Evolutionary conservation across 2,888 invertebrate species (phyloP).

Genomic region (Pristionchus japonicus): DNA sequence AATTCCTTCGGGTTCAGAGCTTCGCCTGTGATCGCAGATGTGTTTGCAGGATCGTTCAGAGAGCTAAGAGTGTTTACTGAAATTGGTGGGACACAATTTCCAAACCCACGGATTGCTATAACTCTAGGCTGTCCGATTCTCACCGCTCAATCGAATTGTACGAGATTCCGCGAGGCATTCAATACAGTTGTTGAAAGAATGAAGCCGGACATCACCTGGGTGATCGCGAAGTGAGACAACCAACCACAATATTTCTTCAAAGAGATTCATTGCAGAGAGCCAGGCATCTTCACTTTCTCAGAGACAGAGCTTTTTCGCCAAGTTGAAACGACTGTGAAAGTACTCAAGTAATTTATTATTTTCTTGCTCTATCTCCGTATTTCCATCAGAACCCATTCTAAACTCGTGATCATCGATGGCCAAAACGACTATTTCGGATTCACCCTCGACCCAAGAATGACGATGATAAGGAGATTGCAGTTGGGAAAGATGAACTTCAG

Average conservation of each 20-base stretch:
- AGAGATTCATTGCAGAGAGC: not conserved
- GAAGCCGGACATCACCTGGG: not conserved
- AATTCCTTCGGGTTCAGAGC: constrained; percentile 15
- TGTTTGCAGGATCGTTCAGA: not conserved
- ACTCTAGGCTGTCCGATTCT: not conserved
- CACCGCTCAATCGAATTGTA: not conserved
- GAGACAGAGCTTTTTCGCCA: not conserved
- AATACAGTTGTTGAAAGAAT: not conserved
- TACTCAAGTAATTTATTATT: not conserved
- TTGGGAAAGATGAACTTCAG: not conserved
- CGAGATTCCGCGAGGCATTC: not conserved
- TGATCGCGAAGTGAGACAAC: not conserved
- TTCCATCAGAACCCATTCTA: not conserved
- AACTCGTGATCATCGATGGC: not conserved
- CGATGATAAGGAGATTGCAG: not conserved
- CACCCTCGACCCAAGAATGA: not conserved
- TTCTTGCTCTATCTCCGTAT: not conserved
- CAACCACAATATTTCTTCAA: not conserved
- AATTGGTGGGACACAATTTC: not conserved
- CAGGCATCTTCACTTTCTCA: not conserved
- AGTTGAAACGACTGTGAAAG: not conserved
- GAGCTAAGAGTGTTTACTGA: not conserved
- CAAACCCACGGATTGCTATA: too few species aligned
- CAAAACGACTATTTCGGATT: constrained; percentile 1
- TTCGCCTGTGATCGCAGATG: not conserved